A percentile compares a stretch with the other conserved stretches of the same genome.
Evolutionary conservation across 1,140 invertebrate genomes (phyloP).

Genomic region (Dendrolimus kikuchii): DNA sequence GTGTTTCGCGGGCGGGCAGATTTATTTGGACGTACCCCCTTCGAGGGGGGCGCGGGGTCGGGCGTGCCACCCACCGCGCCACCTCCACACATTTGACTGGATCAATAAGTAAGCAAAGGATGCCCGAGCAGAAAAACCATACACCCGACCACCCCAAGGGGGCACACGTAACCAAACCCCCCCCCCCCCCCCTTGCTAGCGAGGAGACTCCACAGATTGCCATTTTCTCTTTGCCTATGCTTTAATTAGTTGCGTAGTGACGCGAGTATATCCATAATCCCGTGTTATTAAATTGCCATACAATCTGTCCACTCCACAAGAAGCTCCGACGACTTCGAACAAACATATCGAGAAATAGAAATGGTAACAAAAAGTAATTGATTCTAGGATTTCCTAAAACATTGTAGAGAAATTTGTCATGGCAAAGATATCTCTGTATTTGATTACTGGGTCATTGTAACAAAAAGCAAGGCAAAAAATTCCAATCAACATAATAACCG

Average conservation of each 20-base stretch:
- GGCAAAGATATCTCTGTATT: too few species aligned
- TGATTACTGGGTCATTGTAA: too few species aligned
- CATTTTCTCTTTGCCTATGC: constrained; percentile 72
- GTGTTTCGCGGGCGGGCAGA: constrained; percentile 69
- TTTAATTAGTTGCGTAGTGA: constrained; percentile 72
- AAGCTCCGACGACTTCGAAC: background rate
- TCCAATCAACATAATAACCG: too few species aligned
- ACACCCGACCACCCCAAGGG: constrained; percentile 68
- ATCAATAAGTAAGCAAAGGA: constrained; percentile 74
- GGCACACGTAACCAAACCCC: constrained; percentile 68
- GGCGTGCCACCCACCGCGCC: constrained; percentile 64
- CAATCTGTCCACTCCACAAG: constrained; percentile 14
- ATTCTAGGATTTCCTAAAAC: too few species aligned
- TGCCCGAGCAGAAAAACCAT: constrained; percentile 74
- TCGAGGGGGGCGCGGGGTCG: constrained; percentile 45
- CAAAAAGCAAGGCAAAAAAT: too few species aligned
- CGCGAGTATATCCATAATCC: constrained; percentile 67
- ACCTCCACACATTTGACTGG: constrained; percentile 73
- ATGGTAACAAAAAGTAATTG: too few species aligned
- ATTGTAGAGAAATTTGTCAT: too few species aligned
- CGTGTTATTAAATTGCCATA: constrained; percentile 54
- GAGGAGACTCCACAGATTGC: constrained; percentile 75
- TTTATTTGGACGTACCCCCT: constrained; percentile 69
- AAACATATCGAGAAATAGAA: background rate
- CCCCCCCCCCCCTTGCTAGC: constrained; percentile 68